Percentiles rank a stretch among this genome's conserved stretches.
These are phyloP conservation scores for Pao palembangensis DNA, from an alignment of 2,113 vertebrate genomes.

Conservation along the genomic window DNA sequence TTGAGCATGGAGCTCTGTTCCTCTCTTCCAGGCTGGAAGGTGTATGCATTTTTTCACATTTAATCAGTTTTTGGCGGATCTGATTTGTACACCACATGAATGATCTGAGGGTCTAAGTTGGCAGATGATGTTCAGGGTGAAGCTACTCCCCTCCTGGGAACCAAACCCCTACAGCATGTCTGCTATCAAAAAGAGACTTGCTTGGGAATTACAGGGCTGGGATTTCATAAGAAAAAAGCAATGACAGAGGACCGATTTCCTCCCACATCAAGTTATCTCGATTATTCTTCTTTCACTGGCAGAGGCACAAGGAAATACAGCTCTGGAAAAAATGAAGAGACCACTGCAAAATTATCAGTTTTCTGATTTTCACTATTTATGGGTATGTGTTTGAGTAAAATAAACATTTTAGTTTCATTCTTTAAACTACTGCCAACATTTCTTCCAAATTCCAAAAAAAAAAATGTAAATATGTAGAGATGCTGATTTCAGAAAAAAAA, in stretches of 20 bases:
- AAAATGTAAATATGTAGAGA: no score
- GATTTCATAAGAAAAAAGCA: slow-evolving; percentile 21
- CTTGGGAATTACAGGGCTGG: slow-evolving; percentile 12
- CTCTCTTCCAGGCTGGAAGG: neutral
- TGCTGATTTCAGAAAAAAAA: no score
- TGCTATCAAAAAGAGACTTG: slow-evolving; percentile 30
- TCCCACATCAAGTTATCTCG: slow-evolving; percentile 4
- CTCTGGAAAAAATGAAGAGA: no score
- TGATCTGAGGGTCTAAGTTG: slow-evolving; percentile 10
- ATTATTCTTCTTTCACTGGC: neutral
- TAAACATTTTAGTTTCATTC: no score
- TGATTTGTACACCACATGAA: slow-evolving; percentile 6
- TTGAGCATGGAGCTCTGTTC: neutral
- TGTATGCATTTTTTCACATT: slow-evolving; percentile 17
- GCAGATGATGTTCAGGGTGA: slow-evolving; percentile 7
- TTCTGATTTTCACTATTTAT: no score
- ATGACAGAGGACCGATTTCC: slow-evolving; percentile 8
- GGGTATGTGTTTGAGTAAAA: no score
- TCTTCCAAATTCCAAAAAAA: no score
- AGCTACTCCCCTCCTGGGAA: slow-evolving; percentile 11
- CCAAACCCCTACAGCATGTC: neutral
- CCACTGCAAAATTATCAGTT: no score
- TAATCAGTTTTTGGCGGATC: slow-evolving; percentile 8
- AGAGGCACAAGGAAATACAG: neutral
- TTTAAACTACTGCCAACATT: no score